Percentiles rank a stretch among this genome's conserved stretches.
Conservation (phyloP, 2,797 vertebrate species). For the Sebastes taczanowskii region DNA sequence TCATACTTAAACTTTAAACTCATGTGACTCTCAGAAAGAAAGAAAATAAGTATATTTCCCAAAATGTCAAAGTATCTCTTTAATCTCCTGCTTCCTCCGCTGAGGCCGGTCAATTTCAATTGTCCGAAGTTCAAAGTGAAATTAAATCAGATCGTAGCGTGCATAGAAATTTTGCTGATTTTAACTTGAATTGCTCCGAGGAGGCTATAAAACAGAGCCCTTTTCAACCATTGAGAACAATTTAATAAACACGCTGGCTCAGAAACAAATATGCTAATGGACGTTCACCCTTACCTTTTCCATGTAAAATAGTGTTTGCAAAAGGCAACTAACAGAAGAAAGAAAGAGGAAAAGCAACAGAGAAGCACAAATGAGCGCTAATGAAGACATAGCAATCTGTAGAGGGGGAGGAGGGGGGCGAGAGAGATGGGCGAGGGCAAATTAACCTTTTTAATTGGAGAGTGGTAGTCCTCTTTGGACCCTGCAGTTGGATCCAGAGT, state of each 20-base stretch:
- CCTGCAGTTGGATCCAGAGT: slow-evolving; percentile 78
- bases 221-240: slow-evolving; percentile 17
- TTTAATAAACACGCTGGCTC: slow-evolving; percentile 6
- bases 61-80: neutral
- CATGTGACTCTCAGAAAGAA: neutral
- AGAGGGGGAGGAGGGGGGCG: neutral
- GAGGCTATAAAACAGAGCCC: neutral
- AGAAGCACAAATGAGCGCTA: slow-evolving; percentile 61
- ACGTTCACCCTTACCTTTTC: neutral
- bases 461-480: slow-evolving; percentile 77
- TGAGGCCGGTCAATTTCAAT: neutral
- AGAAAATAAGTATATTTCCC: neutral
- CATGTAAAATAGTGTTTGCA: slow-evolving; percentile 6
- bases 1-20: neutral
- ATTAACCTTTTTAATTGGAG: slow-evolving; percentile 85
- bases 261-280: slow-evolving; percentile 19
- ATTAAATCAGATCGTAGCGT: neutral
- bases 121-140: neutral
- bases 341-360: slow-evolving; percentile 26
- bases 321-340: slow-evolving; percentile 5
- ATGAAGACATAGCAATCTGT: slow-evolving; percentile 70
- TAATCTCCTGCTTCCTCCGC: neutral
- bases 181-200: slow-evolving; percentile 5
- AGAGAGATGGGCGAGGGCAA: slow-evolving; percentile 63
- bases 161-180: slow-evolving; percentile 5